Evolutionary conservation across 2,113 vertebrate species (phyloP).

Genomic region (Tragulus kanchil): DNA sequence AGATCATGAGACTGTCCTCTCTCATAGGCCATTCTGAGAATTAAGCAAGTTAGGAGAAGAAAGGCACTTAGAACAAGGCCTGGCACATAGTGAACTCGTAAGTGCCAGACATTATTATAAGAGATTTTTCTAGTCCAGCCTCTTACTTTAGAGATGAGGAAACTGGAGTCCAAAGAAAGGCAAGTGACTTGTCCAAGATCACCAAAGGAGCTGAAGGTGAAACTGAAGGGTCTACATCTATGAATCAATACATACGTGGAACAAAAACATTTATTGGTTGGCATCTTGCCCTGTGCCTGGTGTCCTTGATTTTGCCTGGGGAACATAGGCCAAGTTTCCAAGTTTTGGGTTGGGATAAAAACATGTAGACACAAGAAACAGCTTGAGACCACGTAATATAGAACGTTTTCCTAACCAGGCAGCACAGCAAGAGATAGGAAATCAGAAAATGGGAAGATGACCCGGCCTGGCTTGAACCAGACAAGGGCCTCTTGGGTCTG

Average conservation of each 20-base stretch:
- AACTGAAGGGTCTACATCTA: neutral
- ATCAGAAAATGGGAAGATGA: neutral
- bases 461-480: neutral
- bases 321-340: neutral
- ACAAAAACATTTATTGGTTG: neutral
- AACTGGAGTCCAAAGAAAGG: neutral
- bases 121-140: neutral
- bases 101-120: neutral
- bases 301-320: neutral
- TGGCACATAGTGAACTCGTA: neutral
- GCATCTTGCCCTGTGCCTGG: neutral
- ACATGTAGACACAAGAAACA: neutral
- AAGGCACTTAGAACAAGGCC: neutral
- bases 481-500: neutral
- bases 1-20: neutral
- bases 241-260: neutral
- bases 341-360: neutral
- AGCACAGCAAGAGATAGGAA: neutral
- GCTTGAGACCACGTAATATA: neutral
- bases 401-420: neutral
- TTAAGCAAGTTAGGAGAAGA: neutral
- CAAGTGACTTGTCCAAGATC: constrained; percentile 24
- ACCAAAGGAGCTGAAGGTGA: neutral
- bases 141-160: neutral
- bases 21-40: neutral